Base-by-base conservation (phyloP, 1,140 invertebrate species). In the Drosophila sulfurigaster region DNA sequence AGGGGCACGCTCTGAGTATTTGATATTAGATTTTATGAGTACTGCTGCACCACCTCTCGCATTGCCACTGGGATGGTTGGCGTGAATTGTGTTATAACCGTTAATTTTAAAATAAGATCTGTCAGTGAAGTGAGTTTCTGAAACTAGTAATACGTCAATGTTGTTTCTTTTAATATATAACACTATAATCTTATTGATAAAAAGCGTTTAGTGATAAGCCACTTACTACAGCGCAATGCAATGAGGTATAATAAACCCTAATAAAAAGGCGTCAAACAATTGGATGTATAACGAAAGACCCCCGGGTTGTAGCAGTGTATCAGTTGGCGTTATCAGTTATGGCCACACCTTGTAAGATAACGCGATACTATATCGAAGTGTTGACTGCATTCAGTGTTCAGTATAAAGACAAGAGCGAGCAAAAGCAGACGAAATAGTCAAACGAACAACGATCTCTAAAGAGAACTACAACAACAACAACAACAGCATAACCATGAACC, bases 271-370 rank as follows among this genome's bases (percentile, higher is more conserved):
- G 48, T 25, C 48, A 49, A 49, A 25, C 3, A 15, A 48, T 10
- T 41, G 30, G 7, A 8, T 8, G 30, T 32, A 32, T 10, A 10
- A 41, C 41, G 3, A 43, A 43, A 49, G 0, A 25, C 13, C n/a
- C 56, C 56, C 46, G n/a, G 13, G 45, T 59, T 60, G 11, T 73
- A 13, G n/a, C 45, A 43, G 52, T 66, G 45, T 32, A 49, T 4
- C 2, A 5, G 2, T 13, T 43, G 1, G 4, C 16, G 10, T 68
- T 74, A 74, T 74, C 71, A 69, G 56, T 30, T 20, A 13, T 25
- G 7, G 10, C 65, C 51, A 11, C 58, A 54, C 66, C 66, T 43
- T 32, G 16, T 7, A 5, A 43, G 72, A 75, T 75, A 75, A 70
- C 1, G 32, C 11, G n/a, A 11, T 38, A 38, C 25, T 8, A 70